Evolutionary conservation across 2,797 vertebrate genomes (phyloP), one percentile per base, ranked within the genome.

Genomic region (Chiroxiphia lanceolata): DNA sequence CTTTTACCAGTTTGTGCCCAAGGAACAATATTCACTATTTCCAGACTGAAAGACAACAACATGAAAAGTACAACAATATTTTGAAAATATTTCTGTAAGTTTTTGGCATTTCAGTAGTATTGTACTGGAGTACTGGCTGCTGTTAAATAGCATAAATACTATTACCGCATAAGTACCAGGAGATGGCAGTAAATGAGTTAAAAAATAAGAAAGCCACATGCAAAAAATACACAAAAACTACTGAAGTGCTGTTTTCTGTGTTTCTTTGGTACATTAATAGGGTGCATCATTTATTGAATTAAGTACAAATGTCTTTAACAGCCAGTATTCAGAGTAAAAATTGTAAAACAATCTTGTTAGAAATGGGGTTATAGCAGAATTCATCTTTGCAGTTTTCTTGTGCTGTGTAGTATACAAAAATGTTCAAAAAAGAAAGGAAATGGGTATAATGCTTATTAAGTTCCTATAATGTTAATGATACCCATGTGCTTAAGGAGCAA

Each of bases 111-210:
- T 81, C 45, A 48, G 5, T 82, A 40, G 13, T 26, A 9, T 34
- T 78, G 23, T 83, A 45, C 29, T 23, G 50, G 22, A 65, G 7
- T 63, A 33, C 23, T 75, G 57, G 13, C 54, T 76, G 29, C 77
- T 86, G 31, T 60, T 83, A n/a, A 76, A 53, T 74, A 57, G 17
- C 3, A 0, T 80, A 71, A 57, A 47, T 83, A 56, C 34, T 82
- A 2, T 65, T 94, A 61, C 44, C 65, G 26, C 57, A 9, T 56
- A 59, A 79, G 48, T 80, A 85, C 97, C 98, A 98, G 97, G 95
- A 98, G 98, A 83, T 97, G 98, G 97, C 97, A 97, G 97, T 96
- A 97, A 96, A 94, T 93, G 91, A 94, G 88, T 50, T 68, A 71
- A 90, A 83, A 65, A 75, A 21, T 2, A 4, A 10, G 20, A 11